Conservation (phyloP, 23 tunicate species). For the Trididemnum miniatum region DNA sequence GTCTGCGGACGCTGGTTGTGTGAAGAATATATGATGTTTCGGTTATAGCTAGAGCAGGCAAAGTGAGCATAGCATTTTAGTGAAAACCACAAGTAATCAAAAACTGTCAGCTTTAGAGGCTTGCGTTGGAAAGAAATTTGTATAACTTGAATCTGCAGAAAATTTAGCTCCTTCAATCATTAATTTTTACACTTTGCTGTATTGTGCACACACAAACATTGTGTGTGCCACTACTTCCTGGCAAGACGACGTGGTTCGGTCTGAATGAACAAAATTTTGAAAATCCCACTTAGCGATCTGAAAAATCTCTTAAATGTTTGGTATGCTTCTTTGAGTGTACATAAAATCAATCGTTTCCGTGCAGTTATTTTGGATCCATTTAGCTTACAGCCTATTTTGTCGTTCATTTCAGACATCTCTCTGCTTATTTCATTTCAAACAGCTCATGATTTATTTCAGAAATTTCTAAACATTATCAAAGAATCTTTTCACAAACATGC, state of each 20-base stretch:
- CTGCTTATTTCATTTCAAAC: neutral
- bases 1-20: no score
- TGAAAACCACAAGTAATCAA: no score
- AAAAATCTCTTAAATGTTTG: neutral
- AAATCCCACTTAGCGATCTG: neutral
- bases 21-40: no score
- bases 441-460: no score
- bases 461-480: no score
- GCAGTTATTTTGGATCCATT: neutral
- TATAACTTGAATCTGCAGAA: no score
- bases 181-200: neutral
- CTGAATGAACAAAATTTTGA: neutral
- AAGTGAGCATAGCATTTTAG: no score
- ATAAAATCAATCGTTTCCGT: neutral
- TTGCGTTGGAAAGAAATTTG: no score
- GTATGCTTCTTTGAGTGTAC: neutral
- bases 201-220: conserved; percentile 10
- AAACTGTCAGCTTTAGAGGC: no score
- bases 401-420: neutral
- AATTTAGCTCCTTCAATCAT: neutral
- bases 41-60: no score
- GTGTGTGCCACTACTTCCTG: neutral
- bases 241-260: neutral
- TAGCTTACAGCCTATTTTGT: neutral
- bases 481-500: no score